Conservation (phyloP, 2,797 vertebrate species). For the Geotria australis region DNA sequence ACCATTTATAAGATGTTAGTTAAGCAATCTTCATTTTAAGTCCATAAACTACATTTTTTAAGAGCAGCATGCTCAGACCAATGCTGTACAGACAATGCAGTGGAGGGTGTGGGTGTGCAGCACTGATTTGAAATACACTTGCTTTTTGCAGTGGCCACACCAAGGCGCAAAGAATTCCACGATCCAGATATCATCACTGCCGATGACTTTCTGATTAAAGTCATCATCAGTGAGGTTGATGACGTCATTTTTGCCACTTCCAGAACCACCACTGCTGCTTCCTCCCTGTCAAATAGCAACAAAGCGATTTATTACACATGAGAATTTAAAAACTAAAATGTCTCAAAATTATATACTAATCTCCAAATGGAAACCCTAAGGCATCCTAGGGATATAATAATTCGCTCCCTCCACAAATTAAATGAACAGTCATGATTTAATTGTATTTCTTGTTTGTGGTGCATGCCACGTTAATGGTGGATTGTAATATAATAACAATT, state of each 20-base stretch:
- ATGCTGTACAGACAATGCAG: neutral
- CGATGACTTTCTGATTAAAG: constrained; percentile 45
- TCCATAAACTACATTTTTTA: neutral
- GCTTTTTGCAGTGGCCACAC: constrained; percentile 99
- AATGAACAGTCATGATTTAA: neutral
- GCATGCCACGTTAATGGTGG: too few species aligned
- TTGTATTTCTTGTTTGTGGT: too few species aligned
- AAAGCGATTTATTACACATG: neutral
- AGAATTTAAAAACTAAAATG: neutral
- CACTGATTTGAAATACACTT: constrained; percentile 6
- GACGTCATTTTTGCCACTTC: constrained; percentile 34
- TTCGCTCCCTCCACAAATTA: neutral
- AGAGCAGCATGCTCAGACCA: neutral
- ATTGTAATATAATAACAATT: too few species aligned
- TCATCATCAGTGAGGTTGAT: constrained; percentile 66
- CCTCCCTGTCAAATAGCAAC: neutral
- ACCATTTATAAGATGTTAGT: neutral
- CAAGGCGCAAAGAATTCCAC: constrained; percentile 93
- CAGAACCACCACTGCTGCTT: neutral
- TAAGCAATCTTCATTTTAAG: neutral
- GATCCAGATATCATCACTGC: constrained; percentile 48
- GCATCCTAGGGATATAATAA: neutral
- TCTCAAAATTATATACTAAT: neutral
- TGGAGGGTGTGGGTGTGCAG: too few species aligned
- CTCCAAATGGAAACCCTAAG: neutral